Conservation (phyloP, 2,797 vertebrate genomes). For the Gymnoscopelus braueri region DNA sequence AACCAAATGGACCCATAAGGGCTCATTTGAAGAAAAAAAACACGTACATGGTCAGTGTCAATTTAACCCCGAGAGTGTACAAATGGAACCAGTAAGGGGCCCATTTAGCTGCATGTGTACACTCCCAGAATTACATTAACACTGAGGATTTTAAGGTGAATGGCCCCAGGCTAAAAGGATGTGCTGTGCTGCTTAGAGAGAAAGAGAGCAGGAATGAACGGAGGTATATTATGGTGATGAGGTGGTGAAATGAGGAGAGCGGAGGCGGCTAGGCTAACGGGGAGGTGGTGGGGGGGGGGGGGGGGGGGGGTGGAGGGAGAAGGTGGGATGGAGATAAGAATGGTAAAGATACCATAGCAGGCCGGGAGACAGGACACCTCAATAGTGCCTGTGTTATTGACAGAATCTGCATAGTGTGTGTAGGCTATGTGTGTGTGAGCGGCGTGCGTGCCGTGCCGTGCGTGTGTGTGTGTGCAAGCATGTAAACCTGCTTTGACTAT, state of each 20-base stretch:
- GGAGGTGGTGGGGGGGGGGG: conserved; percentile 3
- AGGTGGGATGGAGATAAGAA: neutral
- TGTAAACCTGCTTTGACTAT: neutral
- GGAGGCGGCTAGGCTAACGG: neutral
- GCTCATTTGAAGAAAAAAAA: too few relatives aligned
- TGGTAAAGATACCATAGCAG: neutral
- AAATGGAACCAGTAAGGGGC: too few relatives aligned
- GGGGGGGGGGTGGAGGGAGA: neutral
- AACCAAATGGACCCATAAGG: too few relatives aligned
- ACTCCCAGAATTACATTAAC: too few relatives aligned
- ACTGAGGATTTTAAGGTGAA: too few relatives aligned
- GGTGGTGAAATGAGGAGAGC: too few relatives aligned
- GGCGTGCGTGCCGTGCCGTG: neutral
- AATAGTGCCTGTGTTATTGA: neutral
- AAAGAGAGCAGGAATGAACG: neutral
- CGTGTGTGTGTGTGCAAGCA: neutral
- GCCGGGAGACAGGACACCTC: neutral
- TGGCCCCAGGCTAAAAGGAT: neutral
- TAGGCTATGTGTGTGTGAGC: too few relatives aligned
- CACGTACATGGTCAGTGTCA: too few relatives aligned
- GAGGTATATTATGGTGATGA: too few relatives aligned
- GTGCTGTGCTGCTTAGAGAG: neutral
- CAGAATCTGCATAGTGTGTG: neutral
- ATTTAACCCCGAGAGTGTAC: too few relatives aligned
- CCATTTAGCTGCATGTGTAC: too few relatives aligned